phyloP scores from a whole-genome alignment of 2,888 invertebrate genomes.

The Neoitamus cyanurus region DNA sequence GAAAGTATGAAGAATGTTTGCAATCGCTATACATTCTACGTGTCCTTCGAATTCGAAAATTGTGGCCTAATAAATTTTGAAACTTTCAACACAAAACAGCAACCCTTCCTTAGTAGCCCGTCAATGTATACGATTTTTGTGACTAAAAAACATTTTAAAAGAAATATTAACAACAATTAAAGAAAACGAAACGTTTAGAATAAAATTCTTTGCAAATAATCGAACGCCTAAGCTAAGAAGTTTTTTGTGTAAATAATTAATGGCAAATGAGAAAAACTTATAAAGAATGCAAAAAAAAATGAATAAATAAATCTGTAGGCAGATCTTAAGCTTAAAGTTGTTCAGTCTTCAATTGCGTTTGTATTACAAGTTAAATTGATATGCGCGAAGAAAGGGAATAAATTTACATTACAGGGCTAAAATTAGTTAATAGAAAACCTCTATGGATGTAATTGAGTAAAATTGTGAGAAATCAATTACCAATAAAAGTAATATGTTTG shows the following conservation, averaged over 20 bases:
- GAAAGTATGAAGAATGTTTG: no score
- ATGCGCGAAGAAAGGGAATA: neutral
- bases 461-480: conserved; percentile 29
- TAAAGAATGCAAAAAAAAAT: neutral
- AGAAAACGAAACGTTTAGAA: neutral
- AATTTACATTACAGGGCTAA: conserved; percentile 45
- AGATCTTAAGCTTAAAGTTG: conserved; percentile 27
- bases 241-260: conserved; percentile 13
- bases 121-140: conserved; percentile 24
- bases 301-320: neutral
- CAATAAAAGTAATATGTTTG: conserved; percentile 34
- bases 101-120: neutral
- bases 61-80: neutral
- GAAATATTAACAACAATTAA: neutral
- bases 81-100: neutral
- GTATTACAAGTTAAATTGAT: conserved; percentile 15
- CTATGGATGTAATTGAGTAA: conserved; percentile 32
- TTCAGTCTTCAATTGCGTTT: neutral
- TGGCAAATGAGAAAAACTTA: neutral
- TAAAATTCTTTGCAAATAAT: neutral
- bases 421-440: conserved; percentile 17
- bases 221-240: neutral
- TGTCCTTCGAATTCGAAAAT: no score
- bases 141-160: neutral
- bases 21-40: no score